Percentiles rank a stretch among this genome's conserved stretches.
Evolutionary conservation across 2,113 vertebrate species (phyloP).

Genomic region (Rhadina sibilatrix): DNA sequence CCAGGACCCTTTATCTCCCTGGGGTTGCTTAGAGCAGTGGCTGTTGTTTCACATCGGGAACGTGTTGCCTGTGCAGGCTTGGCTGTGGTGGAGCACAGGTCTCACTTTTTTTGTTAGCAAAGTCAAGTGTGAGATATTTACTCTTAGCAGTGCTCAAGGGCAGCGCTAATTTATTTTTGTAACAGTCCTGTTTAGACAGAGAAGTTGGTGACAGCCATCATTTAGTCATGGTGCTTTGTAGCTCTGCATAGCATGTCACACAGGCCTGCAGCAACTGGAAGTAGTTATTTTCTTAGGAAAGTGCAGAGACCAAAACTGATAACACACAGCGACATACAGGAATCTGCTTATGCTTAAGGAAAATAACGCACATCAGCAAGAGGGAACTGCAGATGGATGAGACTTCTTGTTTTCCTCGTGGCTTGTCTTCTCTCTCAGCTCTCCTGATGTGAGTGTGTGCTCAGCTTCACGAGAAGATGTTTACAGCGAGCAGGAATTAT

Average conservation of each 20-base stretch:
- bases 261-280: not conserved
- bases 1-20: not conserved
- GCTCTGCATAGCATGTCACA: slow-evolving; percentile 24
- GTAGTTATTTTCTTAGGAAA: slow-evolving; percentile 45
- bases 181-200: not conserved
- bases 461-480: not conserved
- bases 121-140: slow-evolving; percentile 16
- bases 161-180: slow-evolving; percentile 56
- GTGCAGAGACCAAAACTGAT: slow-evolving; percentile 7
- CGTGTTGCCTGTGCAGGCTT: not conserved
- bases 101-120: not conserved
- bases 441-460: not conserved
- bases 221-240: slow-evolving; percentile 53
- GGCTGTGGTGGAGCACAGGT: not conserved
- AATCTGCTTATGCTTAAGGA: slow-evolving; percentile 25
- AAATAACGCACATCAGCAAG: not conserved
- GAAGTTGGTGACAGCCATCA: slow-evolving; percentile 45
- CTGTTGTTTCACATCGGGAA: not conserved
- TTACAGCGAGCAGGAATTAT: not conserved
- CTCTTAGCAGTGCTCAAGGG: slow-evolving; percentile 22
- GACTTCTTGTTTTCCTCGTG: not conserved
- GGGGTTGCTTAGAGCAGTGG: not conserved
- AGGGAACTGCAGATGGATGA: not conserved
- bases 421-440: not conserved
- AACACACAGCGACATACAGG: not conserved